phyloP scores from a whole-genome alignment of 2,113 vertebrate species.

The human (Homo sapiens) region GRCh38 chrX:93013001-93013500 shows the following conservation, averaged over 20 bases:
- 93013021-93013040: neutral
- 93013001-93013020: neutral
- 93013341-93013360: neutral
- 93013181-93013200: neutral
- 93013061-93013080: neutral
- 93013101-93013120: neutral
- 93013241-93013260: neutral
- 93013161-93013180: neutral
- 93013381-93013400: neutral
- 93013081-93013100: neutral
- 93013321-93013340: neutral
- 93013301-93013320: neutral
- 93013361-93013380: neutral
- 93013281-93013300: neutral
- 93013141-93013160: neutral
- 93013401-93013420: neutral
- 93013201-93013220: neutral
- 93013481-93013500: neutral
- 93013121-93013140: neutral
- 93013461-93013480: neutral
- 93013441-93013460: neutral
- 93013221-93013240: neutral
- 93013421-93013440: neutral
- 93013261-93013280: neutral
- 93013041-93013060: neutral